A percentile compares a stretch with the other conserved stretches of the same genome.
Evolutionary conservation across 2,113 vertebrate genomes (phyloP).

Genomic region (Lanius ludovicianus): DNA sequence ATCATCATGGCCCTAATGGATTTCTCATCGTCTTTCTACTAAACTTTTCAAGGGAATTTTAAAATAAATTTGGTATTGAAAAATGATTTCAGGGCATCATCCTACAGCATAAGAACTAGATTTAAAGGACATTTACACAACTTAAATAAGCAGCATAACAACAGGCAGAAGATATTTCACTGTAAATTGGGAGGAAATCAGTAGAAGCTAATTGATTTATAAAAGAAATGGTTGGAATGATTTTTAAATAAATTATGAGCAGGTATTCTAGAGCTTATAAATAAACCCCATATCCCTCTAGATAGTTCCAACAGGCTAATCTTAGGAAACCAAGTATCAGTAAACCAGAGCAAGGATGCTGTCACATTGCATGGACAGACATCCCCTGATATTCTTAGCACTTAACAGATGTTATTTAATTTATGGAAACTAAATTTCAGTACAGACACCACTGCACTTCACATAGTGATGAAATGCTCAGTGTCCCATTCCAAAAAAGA

Average conservation of each 20-base stretch:
- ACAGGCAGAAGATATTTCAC: not conserved
- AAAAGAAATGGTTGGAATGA: not conserved
- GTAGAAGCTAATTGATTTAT: not conserved
- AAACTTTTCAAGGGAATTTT: not conserved
- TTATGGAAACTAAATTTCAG: not conserved
- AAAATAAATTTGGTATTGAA: not conserved
- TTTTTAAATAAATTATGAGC: slow-evolving; percentile 15
- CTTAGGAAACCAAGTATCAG: not conserved
- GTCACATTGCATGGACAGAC: not conserved
- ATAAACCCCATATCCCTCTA: not conserved
- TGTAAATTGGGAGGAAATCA: not conserved
- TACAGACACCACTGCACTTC: not conserved
- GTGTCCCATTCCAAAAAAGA: not conserved
- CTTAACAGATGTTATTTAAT: not conserved
- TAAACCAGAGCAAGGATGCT: not conserved
- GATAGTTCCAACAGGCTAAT: not conserved
- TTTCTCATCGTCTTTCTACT: not conserved
- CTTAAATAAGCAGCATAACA: not conserved
- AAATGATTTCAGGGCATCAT: not conserved
- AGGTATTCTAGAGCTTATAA: not conserved
- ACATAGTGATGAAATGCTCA: not conserved
- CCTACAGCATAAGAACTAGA: not conserved
- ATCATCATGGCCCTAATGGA: not conserved
- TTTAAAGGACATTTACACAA: not conserved
- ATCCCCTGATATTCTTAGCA: not conserved